These are phyloP conservation scores for Chelon labrosus DNA, from an alignment of 2,797 vertebrate species.

Conservation along the genomic window DNA sequence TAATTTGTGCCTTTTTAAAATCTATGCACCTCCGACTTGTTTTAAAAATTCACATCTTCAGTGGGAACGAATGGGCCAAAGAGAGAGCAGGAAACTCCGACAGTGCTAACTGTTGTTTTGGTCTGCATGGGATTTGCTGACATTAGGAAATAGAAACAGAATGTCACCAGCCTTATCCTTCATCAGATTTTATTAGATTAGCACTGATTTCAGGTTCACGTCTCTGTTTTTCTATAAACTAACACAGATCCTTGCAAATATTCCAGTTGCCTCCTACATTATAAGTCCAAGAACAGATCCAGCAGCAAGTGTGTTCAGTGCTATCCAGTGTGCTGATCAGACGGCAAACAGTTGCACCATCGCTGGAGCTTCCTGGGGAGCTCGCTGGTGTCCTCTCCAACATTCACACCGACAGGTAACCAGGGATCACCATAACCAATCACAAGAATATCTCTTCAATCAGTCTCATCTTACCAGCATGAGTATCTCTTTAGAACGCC, in stretches of 20 bases:
- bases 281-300: conserved; percentile 6
- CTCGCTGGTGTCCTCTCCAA: not conserved
- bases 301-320: not conserved
- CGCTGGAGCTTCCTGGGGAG: conserved; percentile 14
- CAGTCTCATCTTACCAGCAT: conserved; percentile 35
- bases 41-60: not conserved
- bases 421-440: conserved; percentile 28
- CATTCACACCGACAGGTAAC: conserved; percentile 19
- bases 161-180: too few species aligned
- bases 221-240: not conserved
- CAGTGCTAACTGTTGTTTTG: too few species aligned
- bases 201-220: not conserved
- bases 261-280: not conserved
- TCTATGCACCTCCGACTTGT: not conserved
- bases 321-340: conserved; percentile 26
- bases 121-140: too few species aligned
- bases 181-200: not conserved
- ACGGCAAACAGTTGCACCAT: not conserved
- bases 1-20: not conserved
- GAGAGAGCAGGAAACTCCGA: too few species aligned
- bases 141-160: too few species aligned
- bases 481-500: conserved; percentile 27
- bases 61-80: not conserved
- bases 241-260: not conserved
- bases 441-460: conserved; percentile 27